Percentiles rank a stretch among this genome's conserved stretches.
Evolutionary conservation across 2,888 invertebrate genomes (phyloP).

Genomic region (Ellobium chinense): DNA sequence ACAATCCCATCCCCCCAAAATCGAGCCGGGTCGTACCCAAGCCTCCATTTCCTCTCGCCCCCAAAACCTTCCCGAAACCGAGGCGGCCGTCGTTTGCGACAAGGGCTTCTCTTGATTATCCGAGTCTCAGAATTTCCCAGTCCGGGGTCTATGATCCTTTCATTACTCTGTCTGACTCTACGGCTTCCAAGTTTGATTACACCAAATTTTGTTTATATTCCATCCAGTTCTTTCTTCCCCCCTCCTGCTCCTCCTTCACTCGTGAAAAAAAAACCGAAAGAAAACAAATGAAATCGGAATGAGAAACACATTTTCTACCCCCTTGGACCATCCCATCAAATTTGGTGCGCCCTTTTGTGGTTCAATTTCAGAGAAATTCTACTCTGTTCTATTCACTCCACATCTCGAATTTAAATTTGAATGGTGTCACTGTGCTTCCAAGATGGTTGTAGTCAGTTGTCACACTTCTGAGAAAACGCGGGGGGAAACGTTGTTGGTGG

Average conservation of each 20-base stretch:
- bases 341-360: no score
- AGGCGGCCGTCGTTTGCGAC: background rate
- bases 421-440: no score
- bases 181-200: constrained; percentile 41
- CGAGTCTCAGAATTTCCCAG: constrained; percentile 18
- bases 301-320: constrained; percentile 19
- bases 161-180: constrained; percentile 38
- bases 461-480: no score
- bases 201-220: constrained; percentile 43
- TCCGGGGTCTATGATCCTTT: constrained; percentile 33
- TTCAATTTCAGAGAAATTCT: no score
- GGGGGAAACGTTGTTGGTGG: no score
- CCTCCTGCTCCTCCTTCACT: background rate
- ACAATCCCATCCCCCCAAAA: no score
- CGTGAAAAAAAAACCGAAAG: background rate
- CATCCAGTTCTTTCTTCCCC: constrained; percentile 3
- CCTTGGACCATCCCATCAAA: constrained; percentile 7
- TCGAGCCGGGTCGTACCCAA: no score
- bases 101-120: constrained; percentile 22
- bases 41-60: no score
- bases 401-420: no score
- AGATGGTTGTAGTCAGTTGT: no score
- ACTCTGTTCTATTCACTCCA: no score
- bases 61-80: no score
- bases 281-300: background rate